Conservation (phyloP, 2,797 vertebrate species). For the Zenarchopterus dispar region DNA sequence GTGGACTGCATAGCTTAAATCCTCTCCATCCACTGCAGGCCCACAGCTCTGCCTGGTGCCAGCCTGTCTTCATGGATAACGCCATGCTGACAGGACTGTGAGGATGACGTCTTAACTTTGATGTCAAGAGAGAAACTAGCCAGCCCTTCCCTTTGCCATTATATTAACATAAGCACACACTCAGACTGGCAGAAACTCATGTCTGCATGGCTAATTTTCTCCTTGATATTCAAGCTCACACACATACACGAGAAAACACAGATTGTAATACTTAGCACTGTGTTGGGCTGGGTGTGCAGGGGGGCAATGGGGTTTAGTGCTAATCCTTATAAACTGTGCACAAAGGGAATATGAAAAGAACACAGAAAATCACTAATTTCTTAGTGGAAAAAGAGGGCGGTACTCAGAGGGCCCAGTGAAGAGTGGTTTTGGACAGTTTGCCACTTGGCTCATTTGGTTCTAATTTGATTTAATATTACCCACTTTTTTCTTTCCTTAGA, state of each 20-base stretch:
- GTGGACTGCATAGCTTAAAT: constrained; percentile 31
- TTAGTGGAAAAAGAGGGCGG: constrained; percentile 65
- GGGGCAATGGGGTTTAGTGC: constrained; percentile 52
- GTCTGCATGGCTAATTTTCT: constrained; percentile 46
- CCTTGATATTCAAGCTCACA: constrained; percentile 62
- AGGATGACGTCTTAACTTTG: constrained; percentile 57
- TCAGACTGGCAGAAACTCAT: constrained; percentile 23
- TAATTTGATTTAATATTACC: constrained; percentile 72
- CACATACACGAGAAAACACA: constrained; percentile 57
- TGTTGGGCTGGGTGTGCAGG: constrained; percentile 32
- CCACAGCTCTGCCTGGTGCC: constrained; percentile 56
- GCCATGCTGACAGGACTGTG: constrained; percentile 51
- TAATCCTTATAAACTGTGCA: constrained; percentile 64
- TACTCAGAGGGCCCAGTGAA: constrained; percentile 64
- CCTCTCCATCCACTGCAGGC: constrained; percentile 41
- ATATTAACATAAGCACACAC: constrained; percentile 32
- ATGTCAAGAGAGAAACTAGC: constrained; percentile 43
- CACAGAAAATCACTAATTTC: constrained; percentile 64
- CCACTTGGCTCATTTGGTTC: constrained; percentile 73
- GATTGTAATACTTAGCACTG: constrained; percentile 60
- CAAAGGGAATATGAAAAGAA: constrained; percentile 58
- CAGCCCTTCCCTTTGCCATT: constrained; percentile 21
- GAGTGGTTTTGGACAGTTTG: constrained; percentile 70
- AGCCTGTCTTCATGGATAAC: constrained; percentile 60
- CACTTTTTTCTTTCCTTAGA: constrained; percentile 43